Percentiles rank a stretch among this genome's conserved stretches.
Evolutionary conservation across 2,797 vertebrate genomes (phyloP).

Genomic region (Podarcis siculus): DNA sequence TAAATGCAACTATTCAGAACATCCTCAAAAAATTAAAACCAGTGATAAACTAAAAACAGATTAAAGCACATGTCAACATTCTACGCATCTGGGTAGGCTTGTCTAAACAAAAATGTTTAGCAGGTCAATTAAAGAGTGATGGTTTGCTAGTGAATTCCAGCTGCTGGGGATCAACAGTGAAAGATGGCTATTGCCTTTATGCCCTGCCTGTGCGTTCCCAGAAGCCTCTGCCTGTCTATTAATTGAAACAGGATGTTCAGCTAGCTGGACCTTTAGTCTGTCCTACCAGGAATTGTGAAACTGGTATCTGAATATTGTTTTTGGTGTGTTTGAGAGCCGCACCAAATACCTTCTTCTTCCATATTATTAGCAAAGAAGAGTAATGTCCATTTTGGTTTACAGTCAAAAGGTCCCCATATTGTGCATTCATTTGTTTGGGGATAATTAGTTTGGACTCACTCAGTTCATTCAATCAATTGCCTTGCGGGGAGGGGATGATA

Average conservation of each 20-base stretch:
- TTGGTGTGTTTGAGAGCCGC: neutral
- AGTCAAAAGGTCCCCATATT: neutral
- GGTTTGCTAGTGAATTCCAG: neutral
- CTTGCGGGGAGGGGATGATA: neutral
- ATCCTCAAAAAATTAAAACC: too few relatives aligned
- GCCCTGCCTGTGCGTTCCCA: neutral
- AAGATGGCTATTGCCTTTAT: neutral
- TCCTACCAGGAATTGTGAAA: neutral
- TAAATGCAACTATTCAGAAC: too few relatives aligned
- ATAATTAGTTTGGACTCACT: slow-evolving; percentile 13
- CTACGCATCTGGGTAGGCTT: too few relatives aligned
- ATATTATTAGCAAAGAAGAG: neutral
- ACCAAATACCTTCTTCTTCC: neutral
- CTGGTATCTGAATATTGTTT: neutral
- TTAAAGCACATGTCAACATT: too few relatives aligned
- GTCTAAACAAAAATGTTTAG: too few relatives aligned
- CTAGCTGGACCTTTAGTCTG: neutral
- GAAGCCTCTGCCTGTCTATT: neutral
- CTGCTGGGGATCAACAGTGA: neutral
- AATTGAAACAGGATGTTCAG: neutral
- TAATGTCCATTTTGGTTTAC: neutral
- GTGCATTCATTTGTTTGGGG: neutral
- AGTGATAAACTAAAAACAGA: too few relatives aligned
- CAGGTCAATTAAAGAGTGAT: too few relatives aligned
- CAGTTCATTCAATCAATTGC: neutral